Evolutionary conservation across 2,797 vertebrate species (phyloP).

Genomic region (Dipus sagitta): DNA sequence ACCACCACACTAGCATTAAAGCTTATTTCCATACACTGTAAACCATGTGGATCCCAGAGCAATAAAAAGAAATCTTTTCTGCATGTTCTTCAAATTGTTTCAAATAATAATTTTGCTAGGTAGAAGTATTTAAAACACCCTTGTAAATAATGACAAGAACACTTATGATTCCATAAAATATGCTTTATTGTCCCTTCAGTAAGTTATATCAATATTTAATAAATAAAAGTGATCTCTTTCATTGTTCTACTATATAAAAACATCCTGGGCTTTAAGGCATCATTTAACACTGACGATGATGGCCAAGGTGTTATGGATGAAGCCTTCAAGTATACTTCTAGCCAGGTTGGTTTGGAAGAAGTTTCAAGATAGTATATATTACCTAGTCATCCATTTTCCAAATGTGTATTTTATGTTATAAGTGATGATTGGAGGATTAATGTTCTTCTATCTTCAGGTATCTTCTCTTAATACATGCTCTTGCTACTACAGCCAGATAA

Average conservation of each 20-base stretch:
- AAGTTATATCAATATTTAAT: neutral
- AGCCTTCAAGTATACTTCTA: neutral
- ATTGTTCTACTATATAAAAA: neutral
- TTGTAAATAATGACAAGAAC: neutral
- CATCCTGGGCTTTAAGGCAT: neutral
- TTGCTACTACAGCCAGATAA: neutral
- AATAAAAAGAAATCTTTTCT: neutral
- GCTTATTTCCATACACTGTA: neutral
- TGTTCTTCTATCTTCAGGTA: neutral
- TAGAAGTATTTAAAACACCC: neutral
- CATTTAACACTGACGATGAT: neutral
- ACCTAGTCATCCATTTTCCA: neutral
- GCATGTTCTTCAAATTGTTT: neutral
- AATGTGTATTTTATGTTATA: neutral
- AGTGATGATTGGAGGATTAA: neutral
- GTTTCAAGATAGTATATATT: constrained; percentile 12
- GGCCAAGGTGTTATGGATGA: neutral
- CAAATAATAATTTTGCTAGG: neutral
- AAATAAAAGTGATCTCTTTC: neutral
- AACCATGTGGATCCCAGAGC: neutral
- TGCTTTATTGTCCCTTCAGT: neutral
- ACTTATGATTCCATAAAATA: neutral
- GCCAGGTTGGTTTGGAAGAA: neutral
- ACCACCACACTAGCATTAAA: neutral
- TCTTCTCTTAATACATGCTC: neutral